Evolutionary conservation across 2,797 vertebrate genomes (phyloP).

Genomic region (Zalophus californianus): DNA sequence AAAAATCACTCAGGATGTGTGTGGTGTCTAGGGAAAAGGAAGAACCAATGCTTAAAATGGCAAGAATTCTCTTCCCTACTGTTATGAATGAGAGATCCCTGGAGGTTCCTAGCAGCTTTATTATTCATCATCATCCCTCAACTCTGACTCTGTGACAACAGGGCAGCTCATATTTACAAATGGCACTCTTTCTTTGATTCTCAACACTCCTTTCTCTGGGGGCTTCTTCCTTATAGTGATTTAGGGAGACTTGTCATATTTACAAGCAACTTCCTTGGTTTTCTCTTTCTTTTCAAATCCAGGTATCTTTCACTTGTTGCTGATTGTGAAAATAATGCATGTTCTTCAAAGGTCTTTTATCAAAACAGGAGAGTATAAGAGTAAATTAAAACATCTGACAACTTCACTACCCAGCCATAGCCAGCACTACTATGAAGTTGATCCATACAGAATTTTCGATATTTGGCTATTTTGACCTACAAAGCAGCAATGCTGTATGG

Average conservation of each 20-base stretch:
- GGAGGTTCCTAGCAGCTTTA: neutral
- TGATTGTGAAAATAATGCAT: neutral
- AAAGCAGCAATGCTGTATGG: neutral
- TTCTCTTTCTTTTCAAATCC: neutral
- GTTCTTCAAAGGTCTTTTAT: neutral
- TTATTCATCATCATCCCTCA: neutral
- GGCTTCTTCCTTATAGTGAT: neutral
- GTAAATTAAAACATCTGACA: neutral
- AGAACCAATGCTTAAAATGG: neutral
- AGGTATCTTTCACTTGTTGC: neutral
- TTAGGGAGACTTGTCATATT: neutral
- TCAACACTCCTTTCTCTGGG: neutral
- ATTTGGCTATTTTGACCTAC: neutral
- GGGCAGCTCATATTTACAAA: neutral
- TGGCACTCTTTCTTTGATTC: neutral
- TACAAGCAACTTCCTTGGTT: neutral
- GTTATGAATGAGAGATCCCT: neutral
- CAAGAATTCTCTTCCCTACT: neutral
- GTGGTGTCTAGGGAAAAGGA: neutral
- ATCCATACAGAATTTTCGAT: neutral
- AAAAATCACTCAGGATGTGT: neutral
- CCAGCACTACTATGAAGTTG: neutral
- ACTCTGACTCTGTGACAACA: neutral
- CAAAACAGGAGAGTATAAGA: neutral
- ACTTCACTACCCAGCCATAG: rapidly evolving